phyloP scores from a whole-genome alignment of 2,113 vertebrate species.

The Melospiza georgiana region DNA sequence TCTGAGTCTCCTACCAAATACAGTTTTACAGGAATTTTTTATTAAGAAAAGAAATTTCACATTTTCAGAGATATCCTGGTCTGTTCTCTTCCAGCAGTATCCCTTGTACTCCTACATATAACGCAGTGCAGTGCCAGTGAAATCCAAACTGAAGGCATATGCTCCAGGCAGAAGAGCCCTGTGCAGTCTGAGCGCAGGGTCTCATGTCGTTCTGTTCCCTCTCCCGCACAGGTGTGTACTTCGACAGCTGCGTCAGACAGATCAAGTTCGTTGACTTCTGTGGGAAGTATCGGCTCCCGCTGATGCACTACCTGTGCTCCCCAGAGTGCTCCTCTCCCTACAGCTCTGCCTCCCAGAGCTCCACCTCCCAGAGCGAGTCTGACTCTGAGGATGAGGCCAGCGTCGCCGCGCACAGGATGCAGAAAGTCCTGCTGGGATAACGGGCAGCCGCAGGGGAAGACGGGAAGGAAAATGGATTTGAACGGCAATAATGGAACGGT shows the following conservation, averaged over 20 bases:
- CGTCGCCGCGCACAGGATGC: conserved; percentile 88
- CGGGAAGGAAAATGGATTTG: neutral
- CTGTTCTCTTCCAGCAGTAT: neutral
- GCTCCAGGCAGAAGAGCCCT: too few species aligned
- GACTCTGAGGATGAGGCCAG: conserved; percentile 94
- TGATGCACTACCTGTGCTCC: conserved; percentile 99
- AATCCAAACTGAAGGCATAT: neutral
- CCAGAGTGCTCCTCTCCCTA: conserved; percentile 85
- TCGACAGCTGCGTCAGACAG: conserved; percentile 95
- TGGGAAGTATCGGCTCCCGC: conserved; percentile 94
- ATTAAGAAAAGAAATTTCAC: neutral
- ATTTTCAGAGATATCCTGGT: neutral
- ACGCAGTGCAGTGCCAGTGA: neutral
- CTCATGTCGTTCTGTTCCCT: neutral
- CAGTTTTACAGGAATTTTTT: neutral
- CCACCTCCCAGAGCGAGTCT: conserved; percentile 92
- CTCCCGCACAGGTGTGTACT: conserved; percentile 89
- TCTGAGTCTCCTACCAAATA: neutral
- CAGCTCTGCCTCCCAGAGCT: conserved; percentile 95
- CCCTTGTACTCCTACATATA: neutral
- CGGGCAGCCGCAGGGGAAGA: neutral
- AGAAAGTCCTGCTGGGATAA: conserved; percentile 96
- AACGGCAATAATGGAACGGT: neutral
- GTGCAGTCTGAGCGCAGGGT: fast-evolving
- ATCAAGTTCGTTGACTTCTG: conserved; percentile 99